phyloP scores from a whole-genome alignment of 2,888 invertebrate species.

The Nudaria mundana region DNA sequence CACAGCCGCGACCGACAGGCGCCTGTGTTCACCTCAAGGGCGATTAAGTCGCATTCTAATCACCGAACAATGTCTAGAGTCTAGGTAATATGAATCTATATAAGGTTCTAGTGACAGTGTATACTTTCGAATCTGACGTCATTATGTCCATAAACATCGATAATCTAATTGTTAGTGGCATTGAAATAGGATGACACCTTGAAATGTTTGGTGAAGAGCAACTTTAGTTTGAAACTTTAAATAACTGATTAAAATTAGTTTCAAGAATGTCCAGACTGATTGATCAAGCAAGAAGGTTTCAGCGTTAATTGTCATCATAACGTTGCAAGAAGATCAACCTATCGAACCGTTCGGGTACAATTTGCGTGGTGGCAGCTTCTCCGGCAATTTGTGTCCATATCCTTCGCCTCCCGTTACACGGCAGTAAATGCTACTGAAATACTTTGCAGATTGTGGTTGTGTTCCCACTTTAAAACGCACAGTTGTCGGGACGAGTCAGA shows the following conservation, averaged over 20 bases:
- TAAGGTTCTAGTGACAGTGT: conserved; percentile 3
- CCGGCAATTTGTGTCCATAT: conserved; percentile 77
- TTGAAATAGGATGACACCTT: conserved; percentile 34
- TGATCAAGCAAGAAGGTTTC: conserved; percentile 16
- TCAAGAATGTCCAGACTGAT: too few relatives aligned
- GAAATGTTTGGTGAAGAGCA: conserved; percentile 27
- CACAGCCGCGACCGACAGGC: conserved; percentile 58
- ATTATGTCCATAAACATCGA: conserved; percentile 19
- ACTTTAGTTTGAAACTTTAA: conserved; percentile 4
- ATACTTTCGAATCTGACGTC: conserved; percentile 15
- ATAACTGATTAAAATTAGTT: conserved; percentile 12
- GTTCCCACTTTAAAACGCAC: conserved; percentile 71
- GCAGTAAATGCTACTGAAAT: conserved; percentile 80
- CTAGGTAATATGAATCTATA: conserved; percentile 7
- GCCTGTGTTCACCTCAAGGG: conserved; percentile 51
- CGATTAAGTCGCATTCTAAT: conserved; percentile 38
- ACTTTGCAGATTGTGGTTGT: conserved; percentile 71
- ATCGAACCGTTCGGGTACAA: conserved; percentile 56
- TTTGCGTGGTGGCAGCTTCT: conserved; percentile 74
- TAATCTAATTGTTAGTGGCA: conserved; percentile 31
- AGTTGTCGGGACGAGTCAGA: conserved; percentile 70
- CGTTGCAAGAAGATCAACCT: conserved; percentile 60
- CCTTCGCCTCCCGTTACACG: conserved; percentile 72
- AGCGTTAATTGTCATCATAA: conserved; percentile 28
- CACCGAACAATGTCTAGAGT: conserved; percentile 26